phyloP scores from a whole-genome alignment of 1,140 invertebrate genomes.

The Diorhabda sublineata region DNA sequence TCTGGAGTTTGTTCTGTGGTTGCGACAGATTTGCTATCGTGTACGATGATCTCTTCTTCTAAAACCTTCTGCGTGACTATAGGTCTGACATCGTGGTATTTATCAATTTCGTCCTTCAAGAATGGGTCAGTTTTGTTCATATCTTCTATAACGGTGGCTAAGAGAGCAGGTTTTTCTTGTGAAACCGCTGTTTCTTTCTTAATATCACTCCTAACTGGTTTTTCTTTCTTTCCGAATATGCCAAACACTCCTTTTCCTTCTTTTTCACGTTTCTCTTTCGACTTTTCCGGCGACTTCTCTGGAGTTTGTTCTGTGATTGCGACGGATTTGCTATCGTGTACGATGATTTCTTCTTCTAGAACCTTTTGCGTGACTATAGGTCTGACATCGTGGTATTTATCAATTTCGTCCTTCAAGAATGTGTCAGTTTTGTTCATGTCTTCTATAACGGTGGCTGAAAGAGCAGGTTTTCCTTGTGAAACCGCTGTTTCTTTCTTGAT shows the following conservation, averaged over 20 bases:
- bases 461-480: slow-evolving; percentile 8
- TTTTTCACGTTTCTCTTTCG: slow-evolving; percentile 15
- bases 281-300: slow-evolving; percentile 7
- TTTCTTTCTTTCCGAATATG: slow-evolving; percentile 15
- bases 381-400: slow-evolving; percentile 25
- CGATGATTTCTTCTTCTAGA: slow-evolving; percentile 6
- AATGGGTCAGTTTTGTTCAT: slow-evolving; percentile 20
- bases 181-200: neutral
- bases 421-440: slow-evolving; percentile 23
- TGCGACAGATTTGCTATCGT: slow-evolving; percentile 12
- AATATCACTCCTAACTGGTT: slow-evolving; percentile 7
- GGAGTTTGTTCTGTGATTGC: slow-evolving; percentile 12
- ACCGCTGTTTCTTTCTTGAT: slow-evolving; percentile 9
- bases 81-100: slow-evolving; percentile 24
- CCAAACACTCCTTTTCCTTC: slow-evolving; percentile 26
- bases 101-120: slow-evolving; percentile 25
- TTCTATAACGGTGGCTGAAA: slow-evolving; percentile 19
- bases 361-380: slow-evolving; percentile 10
- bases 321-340: neutral
- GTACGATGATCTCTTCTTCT: neutral
- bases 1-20: slow-evolving; percentile 6
- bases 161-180: neutral
- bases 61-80: neutral
- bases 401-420: slow-evolving; percentile 30
- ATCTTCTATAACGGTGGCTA: slow-evolving; percentile 19